These are phyloP conservation scores for Drosophila engyochracea DNA, from an alignment of 2,888 invertebrate species.

Conservation along the genomic window DNA sequence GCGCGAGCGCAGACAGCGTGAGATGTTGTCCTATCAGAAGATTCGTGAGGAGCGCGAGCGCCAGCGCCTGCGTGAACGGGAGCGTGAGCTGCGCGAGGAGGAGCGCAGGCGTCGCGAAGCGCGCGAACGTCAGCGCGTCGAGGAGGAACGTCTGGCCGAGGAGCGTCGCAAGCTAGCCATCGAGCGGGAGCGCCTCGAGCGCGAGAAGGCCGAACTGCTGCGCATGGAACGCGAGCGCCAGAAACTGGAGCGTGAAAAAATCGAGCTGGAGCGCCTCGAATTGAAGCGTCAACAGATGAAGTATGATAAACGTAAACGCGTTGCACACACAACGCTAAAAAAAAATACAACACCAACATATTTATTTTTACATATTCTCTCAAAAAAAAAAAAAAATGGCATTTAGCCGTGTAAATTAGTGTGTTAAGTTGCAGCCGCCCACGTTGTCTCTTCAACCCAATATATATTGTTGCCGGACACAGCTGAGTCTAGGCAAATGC, in stretches of 20 bases:
- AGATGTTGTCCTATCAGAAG: slow-evolving; percentile 92
- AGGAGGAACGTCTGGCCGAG: slow-evolving; percentile 92
- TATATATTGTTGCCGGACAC: slow-evolving; percentile 33
- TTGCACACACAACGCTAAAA: slow-evolving; percentile 59
- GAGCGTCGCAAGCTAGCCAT: slow-evolving; percentile 93
- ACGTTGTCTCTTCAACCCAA: slow-evolving; percentile 68
- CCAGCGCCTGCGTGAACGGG: slow-evolving; percentile 92
- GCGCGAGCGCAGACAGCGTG: slow-evolving; percentile 86
- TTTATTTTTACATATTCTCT: slow-evolving; percentile 57
- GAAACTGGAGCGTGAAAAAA: slow-evolving; percentile 90
- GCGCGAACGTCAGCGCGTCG: slow-evolving; percentile 93
- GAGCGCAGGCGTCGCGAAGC: slow-evolving; percentile 91
- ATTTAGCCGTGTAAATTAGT: slow-evolving; percentile 64
- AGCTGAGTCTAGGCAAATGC: slow-evolving; percentile 53
- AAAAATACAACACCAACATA: slow-evolving; percentile 63
- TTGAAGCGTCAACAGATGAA: slow-evolving; percentile 92
- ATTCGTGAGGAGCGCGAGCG: slow-evolving; percentile 92
- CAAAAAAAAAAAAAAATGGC: slow-evolving; percentile 34
- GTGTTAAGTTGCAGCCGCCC: slow-evolving; percentile 69
- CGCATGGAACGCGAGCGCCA: slow-evolving; percentile 94
- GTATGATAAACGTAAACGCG: slow-evolving; percentile 84
- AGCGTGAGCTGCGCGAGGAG: slow-evolving; percentile 92
- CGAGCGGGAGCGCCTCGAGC: slow-evolving; percentile 94
- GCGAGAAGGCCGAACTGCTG: slow-evolving; percentile 94
- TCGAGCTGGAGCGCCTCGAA: slow-evolving; percentile 93